Evolutionary conservation across 2,888 invertebrate genomes (phyloP).

Genomic region (Miltochrista miniata): DNA sequence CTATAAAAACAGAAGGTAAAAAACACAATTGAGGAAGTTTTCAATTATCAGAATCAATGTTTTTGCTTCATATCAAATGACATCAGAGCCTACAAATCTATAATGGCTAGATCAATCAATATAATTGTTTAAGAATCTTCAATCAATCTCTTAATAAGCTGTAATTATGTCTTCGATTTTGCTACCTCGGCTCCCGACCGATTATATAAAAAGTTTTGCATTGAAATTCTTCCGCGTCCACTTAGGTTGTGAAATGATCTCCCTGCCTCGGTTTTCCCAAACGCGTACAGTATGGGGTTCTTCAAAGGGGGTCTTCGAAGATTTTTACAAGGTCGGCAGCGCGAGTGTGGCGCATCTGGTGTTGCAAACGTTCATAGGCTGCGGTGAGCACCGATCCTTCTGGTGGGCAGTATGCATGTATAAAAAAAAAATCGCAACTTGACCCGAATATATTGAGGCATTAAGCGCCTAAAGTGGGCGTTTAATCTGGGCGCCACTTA

Average conservation of each 20-base stretch:
- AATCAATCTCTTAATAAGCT: too few relatives aligned
- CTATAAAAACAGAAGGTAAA: slow-evolving; percentile 30
- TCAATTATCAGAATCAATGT: slow-evolving; percentile 23
- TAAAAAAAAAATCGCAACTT: too few relatives aligned
- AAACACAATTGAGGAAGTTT: slow-evolving; percentile 33
- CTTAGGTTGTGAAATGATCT: too few relatives aligned
- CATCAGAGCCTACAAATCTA: slow-evolving; percentile 9
- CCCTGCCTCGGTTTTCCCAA: too few relatives aligned
- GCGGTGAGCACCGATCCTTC: too few relatives aligned
- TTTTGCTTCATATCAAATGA: slow-evolving; percentile 21
- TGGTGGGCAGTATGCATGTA: too few relatives aligned
- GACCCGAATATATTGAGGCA: slow-evolving; percentile 8
- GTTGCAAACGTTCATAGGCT: too few relatives aligned
- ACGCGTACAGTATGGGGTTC: too few relatives aligned
- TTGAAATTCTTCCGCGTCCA: not conserved
- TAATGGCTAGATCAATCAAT: not conserved
- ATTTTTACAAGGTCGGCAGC: too few relatives aligned
- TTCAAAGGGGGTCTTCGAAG: too few relatives aligned
- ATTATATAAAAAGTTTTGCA: not conserved
- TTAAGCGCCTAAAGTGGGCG: slow-evolving; percentile 20
- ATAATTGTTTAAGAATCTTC: not conserved
- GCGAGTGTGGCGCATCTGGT: too few relatives aligned
- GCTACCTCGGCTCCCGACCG: not conserved
- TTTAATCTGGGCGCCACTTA: slow-evolving; percentile 23
- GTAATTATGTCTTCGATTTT: not conserved